These are phyloP conservation scores for Sylvicapra grimmia DNA, from an alignment of 2,113 vertebrate species.

Conservation along the genomic window DNA sequence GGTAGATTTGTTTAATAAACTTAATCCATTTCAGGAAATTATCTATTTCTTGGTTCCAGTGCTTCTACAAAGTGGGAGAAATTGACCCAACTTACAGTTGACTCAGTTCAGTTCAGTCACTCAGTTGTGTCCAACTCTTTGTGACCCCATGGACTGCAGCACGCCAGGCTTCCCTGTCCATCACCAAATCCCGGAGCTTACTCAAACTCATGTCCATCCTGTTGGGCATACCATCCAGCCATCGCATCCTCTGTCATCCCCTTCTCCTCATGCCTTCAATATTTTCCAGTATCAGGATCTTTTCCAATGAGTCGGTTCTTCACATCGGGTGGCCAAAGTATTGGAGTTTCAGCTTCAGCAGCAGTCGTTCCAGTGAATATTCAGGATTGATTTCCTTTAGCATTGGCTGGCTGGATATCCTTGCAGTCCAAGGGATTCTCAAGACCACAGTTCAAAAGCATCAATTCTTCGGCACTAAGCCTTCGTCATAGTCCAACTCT, in stretches of 20 bases:
- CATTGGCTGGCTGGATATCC: not conserved
- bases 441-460: not conserved
- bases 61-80: not conserved
- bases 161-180: not conserved
- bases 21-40: not conserved
- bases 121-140: not conserved
- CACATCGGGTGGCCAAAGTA: not conserved
- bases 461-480: not conserved
- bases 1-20: not conserved
- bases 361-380: not conserved
- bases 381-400: not conserved
- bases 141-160: not conserved
- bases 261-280: not conserved
- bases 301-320: not conserved
- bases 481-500: not conserved
- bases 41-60: not conserved
- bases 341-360: not conserved
- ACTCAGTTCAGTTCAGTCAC: not conserved
- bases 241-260: not conserved
- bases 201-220: not conserved
- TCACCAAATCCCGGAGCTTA: not conserved
- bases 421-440: not conserved
- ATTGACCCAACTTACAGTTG: not conserved
- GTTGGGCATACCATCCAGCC: not conserved
- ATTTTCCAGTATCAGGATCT: not conserved